Evolutionary conservation across 2,113 vertebrate species (phyloP).

Genomic region (Hippocampus barbouri): DNA sequence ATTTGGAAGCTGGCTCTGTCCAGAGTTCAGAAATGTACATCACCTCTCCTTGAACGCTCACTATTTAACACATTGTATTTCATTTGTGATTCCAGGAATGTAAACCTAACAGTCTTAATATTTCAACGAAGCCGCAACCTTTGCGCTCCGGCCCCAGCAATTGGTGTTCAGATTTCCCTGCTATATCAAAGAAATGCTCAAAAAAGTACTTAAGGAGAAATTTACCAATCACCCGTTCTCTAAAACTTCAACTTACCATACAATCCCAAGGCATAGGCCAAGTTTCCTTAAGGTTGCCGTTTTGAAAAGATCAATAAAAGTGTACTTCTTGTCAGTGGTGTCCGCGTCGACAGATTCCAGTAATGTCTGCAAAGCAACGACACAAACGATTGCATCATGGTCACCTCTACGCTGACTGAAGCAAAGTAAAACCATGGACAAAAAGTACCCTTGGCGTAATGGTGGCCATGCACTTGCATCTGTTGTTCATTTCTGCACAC

Average conservation of each 20-base stretch:
- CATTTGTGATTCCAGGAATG: background rate
- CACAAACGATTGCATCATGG: background rate
- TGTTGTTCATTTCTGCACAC: slow-evolving; percentile 79
- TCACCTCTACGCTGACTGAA: background rate
- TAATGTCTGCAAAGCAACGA: slow-evolving; percentile 53
- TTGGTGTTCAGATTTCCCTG: background rate
- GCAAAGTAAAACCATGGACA: background rate
- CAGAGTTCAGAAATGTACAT: slow-evolving; percentile 3
- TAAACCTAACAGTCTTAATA: background rate
- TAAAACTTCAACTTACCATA: slow-evolving; percentile 56
- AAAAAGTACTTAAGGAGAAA: background rate
- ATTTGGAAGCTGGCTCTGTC: background rate
- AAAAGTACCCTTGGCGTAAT: slow-evolving; percentile 70
- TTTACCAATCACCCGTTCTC: background rate
- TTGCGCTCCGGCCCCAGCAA: background rate
- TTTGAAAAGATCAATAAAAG: slow-evolving; percentile 64
- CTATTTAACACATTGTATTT: slow-evolving; percentile 1
- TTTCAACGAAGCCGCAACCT: background rate
- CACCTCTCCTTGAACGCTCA: background rate
- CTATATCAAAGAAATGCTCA: slow-evolving; percentile 1
- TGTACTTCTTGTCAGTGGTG: slow-evolving; percentile 50
- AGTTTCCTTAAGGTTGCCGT: slow-evolving; percentile 67
- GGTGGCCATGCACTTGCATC: slow-evolving; percentile 42
- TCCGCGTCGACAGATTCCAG: slow-evolving; percentile 35
- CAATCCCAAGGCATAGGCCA: slow-evolving; percentile 56